Conservation (phyloP, 2,888 invertebrate species). For the Dasypogon diadema region DNA sequence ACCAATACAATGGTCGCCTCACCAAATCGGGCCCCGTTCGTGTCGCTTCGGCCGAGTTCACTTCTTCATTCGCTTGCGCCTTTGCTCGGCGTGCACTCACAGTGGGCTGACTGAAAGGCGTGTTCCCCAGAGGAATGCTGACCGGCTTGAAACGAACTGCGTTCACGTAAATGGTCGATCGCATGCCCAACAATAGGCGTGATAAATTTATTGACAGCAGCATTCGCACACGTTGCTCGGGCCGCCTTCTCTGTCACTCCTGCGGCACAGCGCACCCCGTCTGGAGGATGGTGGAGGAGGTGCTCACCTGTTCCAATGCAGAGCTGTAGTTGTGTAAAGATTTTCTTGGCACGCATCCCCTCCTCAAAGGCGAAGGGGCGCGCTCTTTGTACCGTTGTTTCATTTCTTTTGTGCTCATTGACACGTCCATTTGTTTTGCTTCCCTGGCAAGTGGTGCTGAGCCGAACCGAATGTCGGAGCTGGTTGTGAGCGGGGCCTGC, state of each 20-base stretch:
- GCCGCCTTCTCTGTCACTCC: background rate
- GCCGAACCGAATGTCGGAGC: background rate
- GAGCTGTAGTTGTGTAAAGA: background rate
- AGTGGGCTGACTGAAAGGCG: constrained; percentile 42
- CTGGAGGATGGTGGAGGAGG: background rate
- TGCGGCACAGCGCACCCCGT: background rate
- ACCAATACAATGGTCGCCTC: constrained; percentile 1
- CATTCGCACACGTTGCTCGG: too few species aligned
- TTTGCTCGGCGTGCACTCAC: background rate
- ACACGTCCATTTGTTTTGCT: constrained; percentile 30
- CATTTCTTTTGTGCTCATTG: background rate
- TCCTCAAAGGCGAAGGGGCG: constrained; percentile 17
- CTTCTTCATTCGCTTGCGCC: constrained; percentile 35
- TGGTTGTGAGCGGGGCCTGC: background rate
- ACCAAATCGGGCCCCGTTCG: background rate
- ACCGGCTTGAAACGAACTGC: constrained; percentile 21
- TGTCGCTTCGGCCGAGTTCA: constrained; percentile 5
- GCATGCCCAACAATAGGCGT: constrained; percentile 30
- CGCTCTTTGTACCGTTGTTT: constrained; percentile 13
- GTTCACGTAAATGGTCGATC: constrained; percentile 25
- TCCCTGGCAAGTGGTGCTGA: background rate
- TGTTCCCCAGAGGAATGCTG: constrained; percentile 18
- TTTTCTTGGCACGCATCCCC: background rate
- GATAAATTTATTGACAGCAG: constrained; percentile 26
- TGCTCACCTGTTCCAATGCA: background rate